Evolutionary conservation across 2,113 vertebrate genomes (phyloP).

Genomic region (Heloderma charlesbogerti): DNA sequence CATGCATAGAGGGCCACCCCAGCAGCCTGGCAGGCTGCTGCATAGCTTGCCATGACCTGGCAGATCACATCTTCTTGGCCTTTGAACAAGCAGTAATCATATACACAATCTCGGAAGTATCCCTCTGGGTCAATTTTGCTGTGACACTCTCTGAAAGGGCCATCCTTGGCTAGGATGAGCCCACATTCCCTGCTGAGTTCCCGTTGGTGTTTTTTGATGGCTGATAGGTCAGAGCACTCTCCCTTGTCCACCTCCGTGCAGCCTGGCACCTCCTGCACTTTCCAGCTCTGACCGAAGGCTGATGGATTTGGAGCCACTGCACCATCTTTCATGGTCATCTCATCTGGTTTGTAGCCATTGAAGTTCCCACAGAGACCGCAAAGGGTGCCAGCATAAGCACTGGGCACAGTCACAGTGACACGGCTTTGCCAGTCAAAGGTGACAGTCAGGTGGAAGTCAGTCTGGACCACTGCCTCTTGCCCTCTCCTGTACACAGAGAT

Average conservation of each 20-base stretch:
- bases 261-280: conserved; percentile 29
- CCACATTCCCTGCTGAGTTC: conserved; percentile 46
- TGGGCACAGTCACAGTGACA: conserved; percentile 60
- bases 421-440: conserved; percentile 69
- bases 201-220: conserved; percentile 29
- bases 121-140: conserved; percentile 39
- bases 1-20: conserved; percentile 55
- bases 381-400: conserved; percentile 56
- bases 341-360: conserved; percentile 67
- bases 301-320: not conserved
- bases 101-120: conserved; percentile 65
- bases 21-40: conserved; percentile 52
- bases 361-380: conserved; percentile 79
- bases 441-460: conserved; percentile 70
- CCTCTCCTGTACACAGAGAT: conserved; percentile 60
- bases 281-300: conserved; percentile 55
- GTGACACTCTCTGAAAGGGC: conserved; percentile 63
- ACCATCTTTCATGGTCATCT: conserved; percentile 34
- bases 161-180: conserved; percentile 33
- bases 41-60: conserved; percentile 62
- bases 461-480: conserved; percentile 60
- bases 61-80: conserved; percentile 44
- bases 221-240: conserved; percentile 1
- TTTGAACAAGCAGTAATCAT: conserved; percentile 54
- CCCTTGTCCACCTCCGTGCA: conserved; percentile 53